Evolutionary conservation across 1,140 invertebrate genomes (phyloP).

Genomic region (Homarus americanus): DNA sequence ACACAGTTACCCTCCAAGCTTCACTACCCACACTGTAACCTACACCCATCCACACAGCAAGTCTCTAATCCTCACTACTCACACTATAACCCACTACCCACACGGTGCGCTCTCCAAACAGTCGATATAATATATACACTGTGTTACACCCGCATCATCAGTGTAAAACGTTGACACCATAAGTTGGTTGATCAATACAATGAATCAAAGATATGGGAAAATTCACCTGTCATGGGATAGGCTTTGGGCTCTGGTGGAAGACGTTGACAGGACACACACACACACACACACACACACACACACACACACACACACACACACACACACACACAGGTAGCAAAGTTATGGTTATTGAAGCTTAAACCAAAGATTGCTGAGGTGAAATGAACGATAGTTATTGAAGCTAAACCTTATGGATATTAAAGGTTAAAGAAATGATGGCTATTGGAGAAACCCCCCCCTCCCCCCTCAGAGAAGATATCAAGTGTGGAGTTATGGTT

Average conservation of each 20-base stretch:
- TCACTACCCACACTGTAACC: too few relatives aligned
- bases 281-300: background rate
- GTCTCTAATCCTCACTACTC: too few relatives aligned
- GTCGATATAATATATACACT: background rate
- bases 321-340: background rate
- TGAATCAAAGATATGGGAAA: conserved; percentile 35
- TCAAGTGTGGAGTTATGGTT: conserved; percentile 29
- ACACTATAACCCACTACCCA: too few relatives aligned
- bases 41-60: too few relatives aligned
- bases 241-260: background rate
- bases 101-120: too few relatives aligned
- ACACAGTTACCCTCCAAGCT: too few relatives aligned
- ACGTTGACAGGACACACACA: background rate
- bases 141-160: background rate
- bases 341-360: too few relatives aligned
- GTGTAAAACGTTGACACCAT: background rate
- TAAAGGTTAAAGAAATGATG: conserved; percentile 27
- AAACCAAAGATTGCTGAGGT: conserved; percentile 36
- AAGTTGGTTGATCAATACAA: conserved; percentile 38
- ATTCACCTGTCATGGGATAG: conserved; percentile 1
- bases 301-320: background rate
- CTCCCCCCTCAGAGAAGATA: conserved; percentile 26
- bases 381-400: conserved; percentile 45
- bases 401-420: conserved; percentile 5
- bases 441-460: conserved; percentile 43